phyloP scores from a whole-genome alignment of 2,888 invertebrate species.

The Agrochola circellaris region DNA sequence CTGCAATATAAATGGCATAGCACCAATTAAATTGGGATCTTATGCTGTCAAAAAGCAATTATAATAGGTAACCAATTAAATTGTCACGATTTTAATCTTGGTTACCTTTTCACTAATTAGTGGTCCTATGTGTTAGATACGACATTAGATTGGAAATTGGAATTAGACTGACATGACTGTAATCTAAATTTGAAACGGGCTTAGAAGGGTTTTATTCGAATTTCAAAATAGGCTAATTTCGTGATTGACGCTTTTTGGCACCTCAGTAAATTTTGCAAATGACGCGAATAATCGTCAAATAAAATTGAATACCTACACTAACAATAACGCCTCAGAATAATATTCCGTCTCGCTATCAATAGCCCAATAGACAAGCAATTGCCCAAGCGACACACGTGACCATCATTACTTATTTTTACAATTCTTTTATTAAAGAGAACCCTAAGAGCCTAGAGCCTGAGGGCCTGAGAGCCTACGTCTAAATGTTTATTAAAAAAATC shows the following conservation, averaged over 20 bases:
- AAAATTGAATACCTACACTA: no score
- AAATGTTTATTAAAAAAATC: not conserved
- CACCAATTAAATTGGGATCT: slow-evolving; percentile 23
- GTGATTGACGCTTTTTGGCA: not conserved
- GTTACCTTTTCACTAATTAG: slow-evolving; percentile 15
- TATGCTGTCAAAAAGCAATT: slow-evolving; percentile 30
- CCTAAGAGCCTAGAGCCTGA: no score
- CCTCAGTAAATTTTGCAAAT: not conserved
- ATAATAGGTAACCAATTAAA: not conserved
- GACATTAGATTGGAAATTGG: not conserved
- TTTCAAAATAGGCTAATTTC: not conserved
- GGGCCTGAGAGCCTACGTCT: not conserved
- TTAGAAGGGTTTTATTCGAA: not conserved
- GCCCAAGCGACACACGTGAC: not conserved
- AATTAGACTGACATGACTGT: not conserved
- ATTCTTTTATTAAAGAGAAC: not conserved
- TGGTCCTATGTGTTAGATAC: not conserved
- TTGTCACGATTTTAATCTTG: slow-evolving; percentile 18
- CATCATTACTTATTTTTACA: not conserved
- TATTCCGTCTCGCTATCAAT: not conserved
- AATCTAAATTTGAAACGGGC: not conserved
- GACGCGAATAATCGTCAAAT: not conserved
- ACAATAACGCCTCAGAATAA: not conserved
- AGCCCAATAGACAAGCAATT: not conserved
- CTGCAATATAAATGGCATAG: slow-evolving; percentile 28